Base-by-base conservation (phyloP, 1,140 invertebrate species). In the Brachionus plicatilis region DNA sequence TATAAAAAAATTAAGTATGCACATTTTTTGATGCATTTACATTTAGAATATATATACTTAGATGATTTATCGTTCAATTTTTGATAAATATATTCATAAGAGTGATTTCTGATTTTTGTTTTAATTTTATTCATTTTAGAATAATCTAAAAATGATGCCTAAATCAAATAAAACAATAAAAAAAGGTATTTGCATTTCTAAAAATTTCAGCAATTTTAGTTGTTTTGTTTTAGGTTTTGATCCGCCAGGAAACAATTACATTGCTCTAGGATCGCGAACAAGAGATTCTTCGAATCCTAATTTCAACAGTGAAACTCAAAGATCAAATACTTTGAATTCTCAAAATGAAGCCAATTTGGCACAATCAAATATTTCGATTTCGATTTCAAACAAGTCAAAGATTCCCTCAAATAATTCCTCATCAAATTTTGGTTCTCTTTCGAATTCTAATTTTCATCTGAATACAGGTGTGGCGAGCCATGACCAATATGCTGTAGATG, bases 171-270 rank as follows among this genome's bases (percentile, higher is more conserved):
- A 76, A 29, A 76, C 47, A 50, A 76, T 76, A 24, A 76, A 76
- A 50, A 76, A 76, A 47, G 72, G 72, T 76, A 41, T 37, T 70
- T 29, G 11, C 14, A 3, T n/a, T 70, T 33, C n/a, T 33, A 41
- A 76, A 76, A 76, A 24, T 8, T 50, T 27, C 14, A 14, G 8
- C 12, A 29, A 20, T 27, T 12, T 50, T 17, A 66, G 29, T 66
- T 70, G 33, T 6, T 20, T 8, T 9, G 11, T 37, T 9, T 43
- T 65, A 82, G 79, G 79, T 20, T 82, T 82, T 68, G 79, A 82
- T 47, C 79, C 79, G 9, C 79, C 79, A 27, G 79, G 79, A 37
- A 82, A 82, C n/a, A 82, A 82, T 56, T 82, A 82, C 79, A 82
- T 82, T 14, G 79, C 79, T 24, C n/a, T 82, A 24, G 79, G 79